phyloP scores from a whole-genome alignment of 1,140 invertebrate species.

The Pseudomyrmex flavicornis region DNA sequence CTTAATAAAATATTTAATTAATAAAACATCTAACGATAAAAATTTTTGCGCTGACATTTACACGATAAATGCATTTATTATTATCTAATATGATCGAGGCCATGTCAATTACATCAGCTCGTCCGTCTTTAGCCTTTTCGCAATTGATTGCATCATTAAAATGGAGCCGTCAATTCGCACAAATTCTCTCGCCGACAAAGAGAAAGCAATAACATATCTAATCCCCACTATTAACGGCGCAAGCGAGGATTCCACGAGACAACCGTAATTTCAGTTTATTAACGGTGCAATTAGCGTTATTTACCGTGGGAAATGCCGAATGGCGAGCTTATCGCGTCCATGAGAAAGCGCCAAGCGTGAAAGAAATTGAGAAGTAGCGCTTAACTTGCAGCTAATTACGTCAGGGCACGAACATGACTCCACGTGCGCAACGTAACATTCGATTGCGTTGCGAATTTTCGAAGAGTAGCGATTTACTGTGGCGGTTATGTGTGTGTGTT shows the following conservation, averaged over 20 bases:
- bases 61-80: slow-evolving; percentile 2
- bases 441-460: not conserved
- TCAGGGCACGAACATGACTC: not conserved
- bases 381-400: slow-evolving; percentile 41
- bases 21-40: not conserved
- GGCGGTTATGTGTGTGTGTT: too few species aligned
- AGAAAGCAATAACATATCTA: slow-evolving; percentile 62
- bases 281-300: slow-evolving; percentile 68
- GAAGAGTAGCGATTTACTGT: slow-evolving; percentile 23
- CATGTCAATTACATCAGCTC: slow-evolving; percentile 24
- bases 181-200: slow-evolving; percentile 32
- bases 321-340: slow-evolving; percentile 26
- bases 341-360: slow-evolving; percentile 57
- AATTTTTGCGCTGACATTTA: not conserved
- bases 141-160: slow-evolving; percentile 23
- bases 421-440: slow-evolving; percentile 5
- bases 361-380: slow-evolving; percentile 62
- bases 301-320: slow-evolving; percentile 67
- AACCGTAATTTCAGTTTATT: slow-evolving; percentile 67
- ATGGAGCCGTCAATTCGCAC: slow-evolving; percentile 29
- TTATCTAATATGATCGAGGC: not conserved
- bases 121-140: not conserved
- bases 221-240: slow-evolving; percentile 41
- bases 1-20: not conserved
- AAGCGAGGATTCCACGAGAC: slow-evolving; percentile 34